Evolutionary conservation across 2,797 vertebrate species (phyloP).

Genomic region (Syngnathus rostellatus): DNA sequence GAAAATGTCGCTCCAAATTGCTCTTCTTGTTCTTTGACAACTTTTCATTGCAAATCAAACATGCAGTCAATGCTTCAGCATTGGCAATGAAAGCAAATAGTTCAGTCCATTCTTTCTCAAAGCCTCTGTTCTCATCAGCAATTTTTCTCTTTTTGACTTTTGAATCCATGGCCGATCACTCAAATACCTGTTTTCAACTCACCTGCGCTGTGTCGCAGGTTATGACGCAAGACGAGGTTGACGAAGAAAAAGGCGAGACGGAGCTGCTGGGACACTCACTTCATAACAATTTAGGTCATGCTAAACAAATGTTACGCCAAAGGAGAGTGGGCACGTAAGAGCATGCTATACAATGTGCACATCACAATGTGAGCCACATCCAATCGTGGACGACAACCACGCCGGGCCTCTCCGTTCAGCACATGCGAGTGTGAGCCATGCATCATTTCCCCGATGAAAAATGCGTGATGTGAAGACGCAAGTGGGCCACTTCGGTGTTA

Average conservation of each 20-base stretch:
- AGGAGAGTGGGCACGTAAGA: conserved; percentile 44
- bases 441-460: conserved; percentile 20
- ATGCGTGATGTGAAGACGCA: conserved; percentile 11
- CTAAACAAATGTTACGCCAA: conserved; percentile 60
- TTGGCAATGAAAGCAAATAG: too few relatives aligned
- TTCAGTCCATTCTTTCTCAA: too few relatives aligned
- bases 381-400: background rate
- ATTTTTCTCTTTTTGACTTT: too few relatives aligned
- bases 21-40: too few relatives aligned
- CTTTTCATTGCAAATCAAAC: too few relatives aligned
- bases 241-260: conserved; percentile 50
- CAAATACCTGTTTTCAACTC: too few relatives aligned
- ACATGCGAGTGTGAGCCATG: conserved; percentile 2
- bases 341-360: conserved; percentile 2
- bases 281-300: conserved; percentile 68
- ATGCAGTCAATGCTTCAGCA: too few relatives aligned
- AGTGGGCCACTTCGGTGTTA: conserved; percentile 6
- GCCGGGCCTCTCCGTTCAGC: background rate
- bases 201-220: too few relatives aligned
- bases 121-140: too few relatives aligned
- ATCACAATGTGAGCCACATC: conserved; percentile 9
- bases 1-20: too few relatives aligned
- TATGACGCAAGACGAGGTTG: conserved; percentile 19
- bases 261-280: conserved; percentile 63
- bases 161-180: too few relatives aligned